Conservation (phyloP, 2,888 invertebrate genomes). For the Limenitis camilla region DNA sequence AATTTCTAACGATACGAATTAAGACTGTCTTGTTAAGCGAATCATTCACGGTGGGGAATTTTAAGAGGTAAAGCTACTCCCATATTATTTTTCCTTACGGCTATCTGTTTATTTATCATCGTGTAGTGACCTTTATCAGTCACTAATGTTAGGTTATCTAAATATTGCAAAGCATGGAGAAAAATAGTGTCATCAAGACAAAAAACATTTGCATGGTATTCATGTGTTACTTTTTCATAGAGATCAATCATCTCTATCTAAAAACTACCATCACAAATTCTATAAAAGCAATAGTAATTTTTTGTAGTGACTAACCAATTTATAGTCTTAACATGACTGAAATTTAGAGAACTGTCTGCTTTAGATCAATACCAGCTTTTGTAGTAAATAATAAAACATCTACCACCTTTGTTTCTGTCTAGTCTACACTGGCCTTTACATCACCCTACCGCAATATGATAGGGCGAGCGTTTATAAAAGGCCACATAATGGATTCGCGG, state of each 20-base stretch:
- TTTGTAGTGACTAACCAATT: no score
- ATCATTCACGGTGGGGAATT: neutral
- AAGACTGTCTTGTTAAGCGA: constrained; percentile 45
- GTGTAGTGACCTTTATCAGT: no score
- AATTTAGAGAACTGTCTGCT: neutral
- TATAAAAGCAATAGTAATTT: no score
- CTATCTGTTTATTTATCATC: no score
- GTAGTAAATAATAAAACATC: neutral
- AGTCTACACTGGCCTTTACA: constrained; percentile 17
- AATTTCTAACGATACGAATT: constrained; percentile 59
- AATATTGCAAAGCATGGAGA: no score
- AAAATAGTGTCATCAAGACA: no score
- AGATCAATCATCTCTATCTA: no score
- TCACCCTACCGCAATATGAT: constrained; percentile 40
- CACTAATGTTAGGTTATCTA: no score
- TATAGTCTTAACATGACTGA: no score
- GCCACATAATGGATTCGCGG: constrained; percentile 62
- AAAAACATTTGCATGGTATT: no score
- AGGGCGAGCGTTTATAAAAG: constrained; percentile 41
- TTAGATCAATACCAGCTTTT: neutral
- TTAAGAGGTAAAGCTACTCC: neutral
- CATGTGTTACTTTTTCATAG: no score
- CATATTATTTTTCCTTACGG: neutral
- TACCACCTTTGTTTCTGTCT: constrained; percentile 5
- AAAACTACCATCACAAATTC: no score